Base-by-base conservation (phyloP, 92 coral and sea anemone species). In the Palythoa grandiflora region DNA sequence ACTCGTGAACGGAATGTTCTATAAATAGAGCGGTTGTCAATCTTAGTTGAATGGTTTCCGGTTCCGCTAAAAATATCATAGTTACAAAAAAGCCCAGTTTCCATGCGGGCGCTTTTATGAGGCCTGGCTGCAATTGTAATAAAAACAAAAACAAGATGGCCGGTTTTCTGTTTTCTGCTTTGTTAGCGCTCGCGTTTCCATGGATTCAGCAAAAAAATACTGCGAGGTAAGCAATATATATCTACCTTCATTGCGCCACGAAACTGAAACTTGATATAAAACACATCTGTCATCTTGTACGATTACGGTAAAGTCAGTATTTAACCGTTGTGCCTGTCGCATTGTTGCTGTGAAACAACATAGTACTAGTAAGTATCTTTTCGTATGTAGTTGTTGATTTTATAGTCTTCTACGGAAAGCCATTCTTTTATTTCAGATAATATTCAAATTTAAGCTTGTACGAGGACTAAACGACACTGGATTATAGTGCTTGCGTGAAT, bases 171-270 rank as follows among this genome's bases (percentile, higher is more conserved):
- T 14, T 15, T n/a, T 59, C 70, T 63, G 70, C 1, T 17, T 36
- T 77, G 1, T 20, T 14, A 3, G 10, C 0, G 3, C 3, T 21
- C 50, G 9, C 16, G 75, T 81, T 65, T 65, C 86, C 61, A 81
- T 81, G 86, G 86, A 20, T 53, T 63, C 75, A 65, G 75, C 86
- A 68, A 47, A n/a, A n/a, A 63, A 20, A 44, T 11, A 28, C 47
- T 81, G 75, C 86, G 47, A 48, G 75, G 28, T 9, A 66, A 81
- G 75, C 75, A 65, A 44, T n/a, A 39, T 20, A 1, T 66, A 37
- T 65, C 36, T 65, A 36, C 36, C 9, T 20, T 2, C 16, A 65
- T 65, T 5, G 35, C 36, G 13, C 17, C 38, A n/a, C 6, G 38
- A 65, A 65, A 65, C 71, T 1, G 36, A 70, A 63, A 17, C 21